Conservation (phyloP, 2,888 invertebrate genomes). For the Noctua fimbriata region DNA sequence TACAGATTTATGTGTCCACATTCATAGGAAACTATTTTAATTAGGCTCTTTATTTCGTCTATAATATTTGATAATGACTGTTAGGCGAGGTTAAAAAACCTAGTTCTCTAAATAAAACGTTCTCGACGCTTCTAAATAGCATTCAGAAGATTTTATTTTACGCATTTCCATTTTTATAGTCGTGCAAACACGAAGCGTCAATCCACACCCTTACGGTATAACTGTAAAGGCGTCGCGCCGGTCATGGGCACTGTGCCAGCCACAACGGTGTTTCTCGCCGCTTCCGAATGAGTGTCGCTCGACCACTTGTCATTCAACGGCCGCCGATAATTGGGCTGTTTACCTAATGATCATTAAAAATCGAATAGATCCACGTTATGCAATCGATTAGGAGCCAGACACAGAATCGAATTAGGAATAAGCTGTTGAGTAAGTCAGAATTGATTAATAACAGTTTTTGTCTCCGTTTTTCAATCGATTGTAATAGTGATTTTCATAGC, state of each 20-base stretch:
- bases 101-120: conserved; percentile 51
- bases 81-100: conserved; percentile 52
- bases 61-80: conserved; percentile 55
- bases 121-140: conserved; percentile 56
- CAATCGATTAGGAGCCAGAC: conserved; percentile 59
- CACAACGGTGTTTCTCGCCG: conserved; percentile 74
- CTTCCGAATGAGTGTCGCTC: conserved; percentile 74
- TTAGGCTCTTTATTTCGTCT: conserved; percentile 52
- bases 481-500: conserved; percentile 25
- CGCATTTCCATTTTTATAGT: conserved; percentile 66
- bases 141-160: conserved; percentile 58
- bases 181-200: conserved; percentile 65
- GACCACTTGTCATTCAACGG: conserved; percentile 63
- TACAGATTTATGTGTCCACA: conserved; percentile 59
- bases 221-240: conserved; percentile 72
- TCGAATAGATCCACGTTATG: conserved; percentile 53
- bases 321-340: conserved; percentile 60
- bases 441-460: conserved; percentile 50
- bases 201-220: conserved; percentile 70
- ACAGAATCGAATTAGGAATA: conserved; percentile 58
- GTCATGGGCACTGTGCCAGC: conserved; percentile 87
- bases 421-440: conserved; percentile 50
- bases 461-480: conserved; percentile 46
- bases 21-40: conserved; percentile 64
- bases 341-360: conserved; percentile 64